Conservation (phyloP, 2,113 vertebrate species). For the Delphinapterus leucas region DNA sequence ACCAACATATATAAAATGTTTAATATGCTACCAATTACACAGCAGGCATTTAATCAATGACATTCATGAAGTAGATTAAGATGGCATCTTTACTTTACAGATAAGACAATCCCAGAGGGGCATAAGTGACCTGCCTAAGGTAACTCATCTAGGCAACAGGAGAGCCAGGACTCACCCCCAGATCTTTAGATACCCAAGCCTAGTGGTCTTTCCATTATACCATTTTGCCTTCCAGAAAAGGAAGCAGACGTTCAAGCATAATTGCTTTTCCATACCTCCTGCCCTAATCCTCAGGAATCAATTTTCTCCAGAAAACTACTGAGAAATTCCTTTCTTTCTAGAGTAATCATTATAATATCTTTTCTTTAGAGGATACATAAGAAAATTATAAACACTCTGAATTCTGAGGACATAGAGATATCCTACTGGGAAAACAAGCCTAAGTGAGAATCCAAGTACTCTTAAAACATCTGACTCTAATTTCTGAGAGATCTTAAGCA, state of each 20-base stretch:
- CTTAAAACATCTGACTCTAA: background rate
- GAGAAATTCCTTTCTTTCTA: background rate
- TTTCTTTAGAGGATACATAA: background rate
- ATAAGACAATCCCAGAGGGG: background rate
- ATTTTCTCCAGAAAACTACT: background rate
- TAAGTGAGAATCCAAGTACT: constrained; percentile 10
- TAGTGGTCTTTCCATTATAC: background rate
- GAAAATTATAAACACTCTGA: background rate
- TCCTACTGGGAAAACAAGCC: background rate
- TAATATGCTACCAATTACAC: background rate
- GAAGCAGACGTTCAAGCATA: background rate
- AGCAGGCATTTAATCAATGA: background rate
- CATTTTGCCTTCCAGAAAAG: background rate
- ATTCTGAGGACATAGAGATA: background rate
- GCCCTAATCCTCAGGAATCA: background rate
- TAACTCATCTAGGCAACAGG: background rate
- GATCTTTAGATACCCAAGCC: background rate
- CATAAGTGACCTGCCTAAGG: background rate
- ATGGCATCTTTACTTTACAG: background rate
- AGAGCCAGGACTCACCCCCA: background rate
- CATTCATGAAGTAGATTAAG: background rate
- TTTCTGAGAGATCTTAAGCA: background rate
- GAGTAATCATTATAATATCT: background rate
- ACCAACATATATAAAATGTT: background rate
- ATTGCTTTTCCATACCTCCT: background rate